These are phyloP conservation scores for Gadus macrocephalus DNA, from an alignment of 2,113 vertebrate genomes.

Conservation along the genomic window DNA sequence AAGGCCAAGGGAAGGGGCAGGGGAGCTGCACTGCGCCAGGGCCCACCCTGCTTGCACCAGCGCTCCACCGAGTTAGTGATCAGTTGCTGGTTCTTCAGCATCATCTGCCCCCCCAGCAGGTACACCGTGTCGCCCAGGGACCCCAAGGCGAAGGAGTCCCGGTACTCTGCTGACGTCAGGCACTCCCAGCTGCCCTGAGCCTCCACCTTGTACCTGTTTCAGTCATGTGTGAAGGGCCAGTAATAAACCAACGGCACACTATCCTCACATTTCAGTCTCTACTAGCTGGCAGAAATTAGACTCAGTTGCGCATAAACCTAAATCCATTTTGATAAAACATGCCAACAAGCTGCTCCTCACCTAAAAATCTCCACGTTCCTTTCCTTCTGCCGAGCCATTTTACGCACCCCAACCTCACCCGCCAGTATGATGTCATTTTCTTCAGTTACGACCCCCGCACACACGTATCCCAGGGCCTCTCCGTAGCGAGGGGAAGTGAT, in stretches of 20 bases:
- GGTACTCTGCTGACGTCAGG: conserved; percentile 82
- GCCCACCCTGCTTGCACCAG: conserved; percentile 81
- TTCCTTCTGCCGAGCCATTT: conserved; percentile 82
- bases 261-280: too few relatives aligned
- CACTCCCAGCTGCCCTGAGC: conserved; percentile 89
- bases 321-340: not conserved
- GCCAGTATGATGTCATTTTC: conserved; percentile 86
- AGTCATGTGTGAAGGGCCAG: too few relatives aligned
- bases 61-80: conserved; percentile 91
- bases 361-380: conserved; percentile 87
- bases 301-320: not conserved
- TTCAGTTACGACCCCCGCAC: conserved; percentile 86
- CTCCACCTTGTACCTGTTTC: conserved; percentile 80
- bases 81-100: conserved; percentile 85
- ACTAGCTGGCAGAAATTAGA: too few relatives aligned
- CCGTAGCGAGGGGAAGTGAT: conserved; percentile 91
- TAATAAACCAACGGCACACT: too few relatives aligned
- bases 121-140: conserved; percentile 80
- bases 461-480: conserved; percentile 85
- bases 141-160: conserved; percentile 87
- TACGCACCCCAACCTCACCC: conserved; percentile 82
- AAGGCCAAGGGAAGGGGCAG: conserved; percentile 86
- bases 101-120: conserved; percentile 92
- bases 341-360: conserved; percentile 58
- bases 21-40: conserved; percentile 82